Conservation (phyloP, 2,888 invertebrate species). For the Creontiades dilutus region DNA sequence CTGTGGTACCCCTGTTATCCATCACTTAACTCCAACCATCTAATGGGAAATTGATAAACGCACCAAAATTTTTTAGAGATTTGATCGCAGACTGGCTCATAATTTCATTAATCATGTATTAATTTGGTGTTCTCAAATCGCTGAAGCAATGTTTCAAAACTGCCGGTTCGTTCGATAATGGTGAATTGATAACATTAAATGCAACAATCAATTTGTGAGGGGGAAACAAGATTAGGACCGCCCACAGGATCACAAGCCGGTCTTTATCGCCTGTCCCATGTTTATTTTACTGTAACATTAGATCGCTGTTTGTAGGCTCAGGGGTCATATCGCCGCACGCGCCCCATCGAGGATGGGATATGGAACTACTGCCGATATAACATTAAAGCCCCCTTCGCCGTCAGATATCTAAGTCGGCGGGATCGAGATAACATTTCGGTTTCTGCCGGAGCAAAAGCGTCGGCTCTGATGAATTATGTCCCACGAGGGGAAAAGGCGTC, state of each 20-base stretch:
- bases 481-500: slow-evolving; percentile 13
- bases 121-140: too few species aligned
- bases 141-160: too few species aligned
- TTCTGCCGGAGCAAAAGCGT: neutral
- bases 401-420: neutral
- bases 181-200: neutral
- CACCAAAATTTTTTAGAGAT: too few species aligned
- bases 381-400: neutral
- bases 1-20: too few species aligned
- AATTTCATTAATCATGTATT: too few species aligned
- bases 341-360: slow-evolving; percentile 5
- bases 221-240: neutral
- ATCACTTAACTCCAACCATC: too few species aligned
- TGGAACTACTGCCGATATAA: slow-evolving; percentile 20
- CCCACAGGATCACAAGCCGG: neutral
- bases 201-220: slow-evolving; percentile 24
- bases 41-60: too few species aligned
- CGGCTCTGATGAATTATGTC: slow-evolving; percentile 29
- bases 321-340: slow-evolving; percentile 26
- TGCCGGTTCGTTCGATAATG: too few species aligned
- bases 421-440: slow-evolving; percentile 29
- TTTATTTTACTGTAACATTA: slow-evolving; percentile 13
- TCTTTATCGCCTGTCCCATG: slow-evolving; percentile 7
- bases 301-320: slow-evolving; percentile 25
- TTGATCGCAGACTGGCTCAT: too few species aligned